These are phyloP conservation scores for Lamellibrachia luymesi DNA, from an alignment of 1,140 invertebrate genomes.

Conservation along the genomic window DNA sequence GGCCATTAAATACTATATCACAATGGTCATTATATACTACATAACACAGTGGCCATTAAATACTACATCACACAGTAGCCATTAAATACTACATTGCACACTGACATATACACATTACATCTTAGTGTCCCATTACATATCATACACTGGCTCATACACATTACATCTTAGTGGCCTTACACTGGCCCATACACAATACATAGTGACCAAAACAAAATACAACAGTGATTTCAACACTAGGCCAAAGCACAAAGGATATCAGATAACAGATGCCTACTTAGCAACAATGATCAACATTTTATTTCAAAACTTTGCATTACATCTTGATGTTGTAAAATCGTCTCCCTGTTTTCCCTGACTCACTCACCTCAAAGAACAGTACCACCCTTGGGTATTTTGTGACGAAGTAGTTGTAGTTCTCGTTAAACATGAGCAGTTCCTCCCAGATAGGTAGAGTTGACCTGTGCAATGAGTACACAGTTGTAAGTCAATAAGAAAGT, in stretches of 20 bases:
- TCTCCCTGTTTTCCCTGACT: not conserved
- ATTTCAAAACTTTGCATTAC: not conserved
- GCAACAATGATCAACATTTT: no score
- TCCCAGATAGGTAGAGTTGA: constrained; percentile 64
- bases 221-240: no score
- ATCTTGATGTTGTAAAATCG: not conserved
- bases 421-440: constrained; percentile 66
- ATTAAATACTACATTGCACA: no score
- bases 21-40: no score
- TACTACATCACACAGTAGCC: not conserved
- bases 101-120: not conserved
- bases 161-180: not conserved
- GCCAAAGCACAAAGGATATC: not conserved
- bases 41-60: no score
- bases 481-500: not conserved
- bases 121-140: not conserved
- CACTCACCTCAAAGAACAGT: constrained; percentile 65
- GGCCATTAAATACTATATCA: not conserved
- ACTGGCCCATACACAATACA: no score
- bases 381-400: constrained; percentile 57
- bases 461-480: constrained; percentile 36
- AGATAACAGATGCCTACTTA: not conserved
- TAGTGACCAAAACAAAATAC: no score
- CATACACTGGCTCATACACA: not conserved
- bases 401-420: constrained; percentile 61